Evolutionary conservation across 2,888 invertebrate genomes (phyloP).

Genomic region (Clistopyga incitator): DNA sequence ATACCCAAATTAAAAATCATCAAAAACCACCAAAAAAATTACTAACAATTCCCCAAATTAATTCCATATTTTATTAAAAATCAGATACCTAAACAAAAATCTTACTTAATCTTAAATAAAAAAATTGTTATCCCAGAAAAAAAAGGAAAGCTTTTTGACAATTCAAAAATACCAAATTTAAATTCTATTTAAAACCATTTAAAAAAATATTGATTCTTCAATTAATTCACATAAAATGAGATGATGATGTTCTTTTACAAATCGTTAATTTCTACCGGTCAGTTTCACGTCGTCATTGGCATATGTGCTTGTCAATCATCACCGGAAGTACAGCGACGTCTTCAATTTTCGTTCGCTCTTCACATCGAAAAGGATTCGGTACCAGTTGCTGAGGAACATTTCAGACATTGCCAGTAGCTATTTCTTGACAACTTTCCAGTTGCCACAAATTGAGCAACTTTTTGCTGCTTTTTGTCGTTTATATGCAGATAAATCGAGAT

Average conservation of each 20-base stretch:
- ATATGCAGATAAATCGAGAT: not conserved
- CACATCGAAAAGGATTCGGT: slow-evolving; percentile 29
- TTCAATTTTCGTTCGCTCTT: slow-evolving; percentile 48
- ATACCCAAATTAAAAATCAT: not conserved
- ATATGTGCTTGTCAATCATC: slow-evolving; percentile 45
- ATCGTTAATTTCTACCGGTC: not conserved
- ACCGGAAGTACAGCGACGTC: slow-evolving; percentile 28
- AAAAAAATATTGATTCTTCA: too few species aligned
- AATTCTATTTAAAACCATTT: too few species aligned
- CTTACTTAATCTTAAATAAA: too few species aligned
- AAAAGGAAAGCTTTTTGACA: too few species aligned
- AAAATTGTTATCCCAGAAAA: too few species aligned
- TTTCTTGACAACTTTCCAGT: slow-evolving; percentile 47
- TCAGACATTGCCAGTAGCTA: slow-evolving; percentile 6
- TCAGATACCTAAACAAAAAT: too few species aligned
- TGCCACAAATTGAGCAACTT: slow-evolving; percentile 30
- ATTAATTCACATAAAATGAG: too few species aligned
- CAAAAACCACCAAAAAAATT: not conserved
- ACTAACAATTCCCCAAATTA: not conserved
- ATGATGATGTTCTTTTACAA: too few species aligned
- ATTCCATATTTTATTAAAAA: not conserved
- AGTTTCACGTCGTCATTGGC: slow-evolving; percentile 9
- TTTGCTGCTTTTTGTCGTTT: not conserved
- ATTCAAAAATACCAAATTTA: too few species aligned
- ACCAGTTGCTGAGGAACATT: slow-evolving; percentile 16